Base-by-base conservation (phyloP, 2,888 invertebrate genomes). In the Gastrophysa polygoni region DNA sequence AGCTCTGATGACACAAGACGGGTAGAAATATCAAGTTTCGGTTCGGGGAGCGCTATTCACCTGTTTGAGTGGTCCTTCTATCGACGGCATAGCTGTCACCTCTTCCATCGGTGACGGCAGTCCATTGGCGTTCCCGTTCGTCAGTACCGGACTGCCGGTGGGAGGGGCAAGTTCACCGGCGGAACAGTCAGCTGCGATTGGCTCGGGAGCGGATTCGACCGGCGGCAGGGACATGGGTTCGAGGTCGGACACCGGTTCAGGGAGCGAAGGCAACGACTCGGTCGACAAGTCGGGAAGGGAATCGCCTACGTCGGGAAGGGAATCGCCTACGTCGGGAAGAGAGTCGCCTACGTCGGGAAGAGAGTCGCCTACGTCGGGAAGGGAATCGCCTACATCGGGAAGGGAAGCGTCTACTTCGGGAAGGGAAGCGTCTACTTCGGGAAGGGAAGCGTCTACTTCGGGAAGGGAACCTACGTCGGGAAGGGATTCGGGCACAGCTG, bases 21-120 rank as follows among this genome's bases (percentile, higher is more conserved):
- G 29, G 16, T 34, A 51, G n/a, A n/a, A n/a, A n/a, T n/a, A n/a
- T n/a, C n/a, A n/a, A n/a, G 4, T 44, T 4, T 10, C 14, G 38
- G 38, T 10, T 38, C 14, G 54, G 43, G 54, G 44, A 54, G 69
- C 66, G 65, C 71, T 79, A 80, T 78, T 81, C 81, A 82, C 81
- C 81, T 82, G 81, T 80, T 81, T 87, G 82, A 84, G 83, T 84
- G 79, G 84, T 84, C 69, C 84, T 52, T 63, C 86, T 83, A 83
- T 66, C 73, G 80, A 84, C 70, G 80, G 72, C 48, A 38, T 43
- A 28, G 49, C 49, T 48, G 49, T 43, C 49, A 59, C 59, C 81
- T 80, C 80, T 56, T 75, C 78, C 24, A 73, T 70, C 51, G 78
- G 77, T 38, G 85, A 78, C 51, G 79, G 77, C 60, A 77, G 74